Conservation (phyloP, 2,797 vertebrate species). For the Microctenopoma lineatum region DNA sequence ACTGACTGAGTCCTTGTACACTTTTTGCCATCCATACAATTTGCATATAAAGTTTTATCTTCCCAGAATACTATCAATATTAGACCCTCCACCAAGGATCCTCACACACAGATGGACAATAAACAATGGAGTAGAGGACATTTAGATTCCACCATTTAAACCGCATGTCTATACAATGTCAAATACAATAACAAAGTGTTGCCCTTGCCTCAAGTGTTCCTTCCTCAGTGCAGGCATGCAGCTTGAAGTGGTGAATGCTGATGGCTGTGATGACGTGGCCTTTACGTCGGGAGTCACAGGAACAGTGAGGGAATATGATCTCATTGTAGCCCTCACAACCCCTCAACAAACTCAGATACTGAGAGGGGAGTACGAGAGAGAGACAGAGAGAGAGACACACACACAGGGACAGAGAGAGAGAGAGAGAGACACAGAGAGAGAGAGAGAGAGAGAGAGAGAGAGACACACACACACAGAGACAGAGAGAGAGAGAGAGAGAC, state of each 20-base stretch:
- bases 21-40: no score
- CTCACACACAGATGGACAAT: no score
- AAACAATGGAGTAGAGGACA: neutral
- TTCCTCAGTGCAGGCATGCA: slow-evolving; percentile 95
- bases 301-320: slow-evolving; percentile 96
- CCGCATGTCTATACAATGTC: neutral
- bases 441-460: neutral
- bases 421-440: neutral
- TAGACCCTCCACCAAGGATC: neutral
- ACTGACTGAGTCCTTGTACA: neutral
- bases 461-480: neutral
- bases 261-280: slow-evolving; percentile 95
- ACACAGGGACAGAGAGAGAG: no score
- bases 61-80: neutral
- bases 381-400: neutral
- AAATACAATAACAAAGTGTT: neutral
- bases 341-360: slow-evolving; percentile 93
- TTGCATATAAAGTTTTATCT: neutral
- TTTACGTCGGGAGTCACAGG: slow-evolving; percentile 94
- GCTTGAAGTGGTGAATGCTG: slow-evolving; percentile 95
- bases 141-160: neutral
- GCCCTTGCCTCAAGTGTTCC: slow-evolving; percentile 89
- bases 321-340: slow-evolving; percentile 96
- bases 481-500: neutral
- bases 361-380: slow-evolving; percentile 3